Percentiles rank a stretch among this genome's conserved stretches.
These are phyloP conservation scores for Astyanax mexicanus DNA, from an alignment of 2,797 vertebrate genomes.

Conservation along the genomic window DNA sequence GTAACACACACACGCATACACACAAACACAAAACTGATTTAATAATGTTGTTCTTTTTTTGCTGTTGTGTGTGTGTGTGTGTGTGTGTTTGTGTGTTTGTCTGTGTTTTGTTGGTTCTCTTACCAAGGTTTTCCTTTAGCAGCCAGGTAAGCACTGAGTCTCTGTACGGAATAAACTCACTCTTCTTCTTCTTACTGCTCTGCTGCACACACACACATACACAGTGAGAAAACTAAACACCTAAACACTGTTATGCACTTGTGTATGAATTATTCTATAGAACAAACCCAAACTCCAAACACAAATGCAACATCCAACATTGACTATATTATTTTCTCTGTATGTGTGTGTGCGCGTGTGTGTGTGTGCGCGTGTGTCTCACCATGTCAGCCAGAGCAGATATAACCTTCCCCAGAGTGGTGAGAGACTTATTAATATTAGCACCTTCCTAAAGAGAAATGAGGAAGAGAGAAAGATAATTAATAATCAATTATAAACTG, in stretches of 20 bases:
- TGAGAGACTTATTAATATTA: conserved; percentile 85
- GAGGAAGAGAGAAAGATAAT: not conserved
- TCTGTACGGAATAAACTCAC: conserved; percentile 89
- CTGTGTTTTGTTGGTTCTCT: conserved; percentile 42
- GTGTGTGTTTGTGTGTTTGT: no score
- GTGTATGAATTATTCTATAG: no score
- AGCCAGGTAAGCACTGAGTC: conserved; percentile 92
- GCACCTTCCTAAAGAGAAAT: conserved; percentile 78
- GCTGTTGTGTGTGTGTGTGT: no score
- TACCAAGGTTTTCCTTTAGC: conserved; percentile 90
- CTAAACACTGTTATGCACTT: no score
- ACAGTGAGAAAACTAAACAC: no score
- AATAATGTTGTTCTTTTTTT: no score
- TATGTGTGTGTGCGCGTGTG: conserved; percentile 7
- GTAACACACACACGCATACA: conserved; percentile 4
- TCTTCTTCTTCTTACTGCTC: conserved; percentile 84
- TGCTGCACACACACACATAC: conserved; percentile 7
- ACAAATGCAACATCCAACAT: no score
- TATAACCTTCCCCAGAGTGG: conserved; percentile 83
- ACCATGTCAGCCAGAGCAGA: conserved; percentile 84
- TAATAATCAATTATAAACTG: no score
- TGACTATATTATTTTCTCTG: no score
- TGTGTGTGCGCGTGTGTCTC: conserved; percentile 7
- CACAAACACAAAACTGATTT: conserved; percentile 18
- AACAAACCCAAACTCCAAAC: no score